phyloP scores from a whole-genome alignment of 2,113 vertebrate species.

The Beaufortia kweichowensis region DNA sequence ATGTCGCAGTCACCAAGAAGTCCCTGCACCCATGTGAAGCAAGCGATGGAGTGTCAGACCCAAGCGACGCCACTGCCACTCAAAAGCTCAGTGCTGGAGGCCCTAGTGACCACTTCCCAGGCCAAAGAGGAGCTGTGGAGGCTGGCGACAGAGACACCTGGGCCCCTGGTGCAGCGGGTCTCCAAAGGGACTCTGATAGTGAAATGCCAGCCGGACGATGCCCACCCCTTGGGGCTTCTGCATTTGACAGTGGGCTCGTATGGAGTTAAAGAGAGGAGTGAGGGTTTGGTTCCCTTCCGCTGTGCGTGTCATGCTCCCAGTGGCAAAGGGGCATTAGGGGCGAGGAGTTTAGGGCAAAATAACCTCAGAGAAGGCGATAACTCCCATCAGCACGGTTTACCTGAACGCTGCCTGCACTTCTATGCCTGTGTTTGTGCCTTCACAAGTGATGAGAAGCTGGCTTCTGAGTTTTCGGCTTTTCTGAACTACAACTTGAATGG shows the following conservation, averaged over 20 bases:
- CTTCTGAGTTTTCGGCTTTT: constrained; percentile 84
- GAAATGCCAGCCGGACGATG: constrained; percentile 78
- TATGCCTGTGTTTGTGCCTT: constrained; percentile 91
- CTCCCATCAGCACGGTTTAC: background rate
- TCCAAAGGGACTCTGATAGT: constrained; percentile 81
- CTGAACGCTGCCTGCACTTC: constrained; percentile 84
- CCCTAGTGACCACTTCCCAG: constrained; percentile 70
- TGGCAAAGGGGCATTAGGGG: background rate
- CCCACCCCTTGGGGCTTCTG: constrained; percentile 83
- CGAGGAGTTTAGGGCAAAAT: background rate
- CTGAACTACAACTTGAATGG: constrained; percentile 73
- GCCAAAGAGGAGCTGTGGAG: constrained; percentile 86
- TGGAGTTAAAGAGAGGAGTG: constrained; percentile 49
- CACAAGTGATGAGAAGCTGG: constrained; percentile 84
- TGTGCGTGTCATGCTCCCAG: constrained; percentile 63
- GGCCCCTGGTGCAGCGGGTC: constrained; percentile 86
- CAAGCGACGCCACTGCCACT: constrained; percentile 82
- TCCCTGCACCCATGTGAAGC: constrained; percentile 86
- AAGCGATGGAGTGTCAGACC: constrained; percentile 78
- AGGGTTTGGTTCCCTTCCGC: constrained; percentile 54
- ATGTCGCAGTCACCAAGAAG: constrained; percentile 61
- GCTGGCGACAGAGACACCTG: constrained; percentile 82
- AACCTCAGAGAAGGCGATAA: background rate
- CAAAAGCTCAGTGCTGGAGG: constrained; percentile 82
- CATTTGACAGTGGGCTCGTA: constrained; percentile 77